A percentile compares a stretch with the other conserved stretches of the same genome.
phyloP scores from a whole-genome alignment of 1,140 invertebrate genomes.

The Calephelis virginiensis region DNA sequence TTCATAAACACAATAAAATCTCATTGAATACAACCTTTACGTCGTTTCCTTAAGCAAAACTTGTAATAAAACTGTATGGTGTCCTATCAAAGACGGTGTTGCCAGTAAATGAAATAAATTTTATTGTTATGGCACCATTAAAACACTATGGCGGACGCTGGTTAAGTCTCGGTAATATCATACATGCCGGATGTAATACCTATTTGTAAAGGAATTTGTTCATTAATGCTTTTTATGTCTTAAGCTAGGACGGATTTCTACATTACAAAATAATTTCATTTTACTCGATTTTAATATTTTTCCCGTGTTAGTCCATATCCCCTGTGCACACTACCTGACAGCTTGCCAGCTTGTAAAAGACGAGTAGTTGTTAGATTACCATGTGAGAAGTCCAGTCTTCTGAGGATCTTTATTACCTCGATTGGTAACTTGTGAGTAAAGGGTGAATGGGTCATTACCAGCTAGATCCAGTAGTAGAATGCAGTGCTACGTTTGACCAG shows the following conservation, averaged over 20 bases:
- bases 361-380: too few species aligned
- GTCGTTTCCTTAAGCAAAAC: slow-evolving; percentile 13
- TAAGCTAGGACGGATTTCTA: not conserved
- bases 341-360: too few species aligned
- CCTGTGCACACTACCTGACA: too few species aligned
- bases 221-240: slow-evolving; percentile 15
- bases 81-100: slow-evolving; percentile 15
- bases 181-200: slow-evolving; percentile 10
- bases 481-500: too few species aligned
- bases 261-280: too few species aligned
- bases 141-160: not conserved
- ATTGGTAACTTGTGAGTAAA: too few species aligned
- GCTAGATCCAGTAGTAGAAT: too few species aligned
- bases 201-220: slow-evolving; percentile 17
- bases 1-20: slow-evolving; percentile 10
- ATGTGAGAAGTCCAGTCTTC: too few species aligned
- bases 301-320: too few species aligned
- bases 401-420: too few species aligned
- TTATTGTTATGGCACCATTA: slow-evolving; percentile 15
- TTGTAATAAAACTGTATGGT: slow-evolving; percentile 16
- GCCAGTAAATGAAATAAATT: slow-evolving; percentile 16
- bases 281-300: too few species aligned
- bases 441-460: too few species aligned
- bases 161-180: not conserved
- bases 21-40: slow-evolving; percentile 6